Evolutionary conservation across 2,797 vertebrate genomes (phyloP).

Genomic region (Anableps anableps): DNA sequence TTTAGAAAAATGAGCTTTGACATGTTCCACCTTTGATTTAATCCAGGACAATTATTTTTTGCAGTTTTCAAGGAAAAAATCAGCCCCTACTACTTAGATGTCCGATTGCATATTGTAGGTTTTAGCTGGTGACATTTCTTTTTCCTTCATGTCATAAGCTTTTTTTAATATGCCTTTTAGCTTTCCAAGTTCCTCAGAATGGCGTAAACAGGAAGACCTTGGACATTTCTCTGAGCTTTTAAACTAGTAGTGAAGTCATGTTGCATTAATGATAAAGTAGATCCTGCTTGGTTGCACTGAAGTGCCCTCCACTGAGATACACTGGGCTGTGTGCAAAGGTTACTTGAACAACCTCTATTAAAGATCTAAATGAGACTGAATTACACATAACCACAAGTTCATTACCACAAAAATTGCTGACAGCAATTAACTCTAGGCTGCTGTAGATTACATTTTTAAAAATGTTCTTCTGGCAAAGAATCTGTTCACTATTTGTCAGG

Average conservation of each 20-base stretch:
- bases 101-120: background rate
- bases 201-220: background rate
- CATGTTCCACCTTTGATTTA: background rate
- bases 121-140: background rate
- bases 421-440: constrained; percentile 49
- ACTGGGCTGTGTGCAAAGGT: constrained; percentile 10
- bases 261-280: constrained; percentile 23
- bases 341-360: constrained; percentile 27
- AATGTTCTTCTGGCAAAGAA: constrained; percentile 27
- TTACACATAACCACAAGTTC: constrained; percentile 41
- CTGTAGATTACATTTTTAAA: constrained; percentile 28
- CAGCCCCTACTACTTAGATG: background rate
- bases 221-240: constrained; percentile 14
- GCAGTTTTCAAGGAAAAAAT: background rate
- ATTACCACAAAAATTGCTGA: constrained; percentile 50
- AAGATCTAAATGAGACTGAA: constrained; percentile 44
- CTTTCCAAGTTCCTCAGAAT: constrained; percentile 6
- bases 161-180: background rate
- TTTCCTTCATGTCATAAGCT: background rate
- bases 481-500: constrained; percentile 40
- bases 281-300: background rate
- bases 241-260: constrained; percentile 6
- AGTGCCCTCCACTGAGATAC: constrained; percentile 5
- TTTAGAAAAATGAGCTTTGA: background rate
- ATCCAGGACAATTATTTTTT: background rate